Conservation (phyloP, 2,797 vertebrate species). For the Gallirallus australis region DNA sequence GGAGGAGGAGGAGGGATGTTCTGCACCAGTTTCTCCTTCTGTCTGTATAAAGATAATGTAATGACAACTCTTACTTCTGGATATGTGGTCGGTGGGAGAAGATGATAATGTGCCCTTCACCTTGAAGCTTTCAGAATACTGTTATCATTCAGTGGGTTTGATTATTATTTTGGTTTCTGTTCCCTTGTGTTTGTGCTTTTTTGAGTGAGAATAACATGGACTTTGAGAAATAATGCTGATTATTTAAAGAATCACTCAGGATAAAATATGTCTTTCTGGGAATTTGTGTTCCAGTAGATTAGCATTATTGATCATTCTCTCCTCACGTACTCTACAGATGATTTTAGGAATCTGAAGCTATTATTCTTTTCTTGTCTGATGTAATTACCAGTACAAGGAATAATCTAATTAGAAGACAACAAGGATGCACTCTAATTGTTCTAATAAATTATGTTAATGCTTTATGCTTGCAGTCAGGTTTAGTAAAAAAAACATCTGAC, state of each 20-base stretch:
- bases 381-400: constrained; percentile 75
- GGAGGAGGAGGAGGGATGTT: background rate
- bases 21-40: background rate
- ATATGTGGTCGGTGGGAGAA: background rate
- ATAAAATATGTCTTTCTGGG: constrained; percentile 74
- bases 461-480: constrained; percentile 46
- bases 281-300: constrained; percentile 77
- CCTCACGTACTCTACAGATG: constrained; percentile 69
- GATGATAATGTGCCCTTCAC: background rate
- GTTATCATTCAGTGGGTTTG: background rate
- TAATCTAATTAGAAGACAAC: constrained; percentile 78
- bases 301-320: constrained; percentile 77
- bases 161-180: constrained; percentile 13
- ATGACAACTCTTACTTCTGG: background rate
- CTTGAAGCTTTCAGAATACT: background rate
- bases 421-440: constrained; percentile 77
- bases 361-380: constrained; percentile 73
- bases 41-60: background rate
- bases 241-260: constrained; percentile 60
- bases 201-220: constrained; percentile 9
- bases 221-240: constrained; percentile 61
- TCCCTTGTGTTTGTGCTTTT: constrained; percentile 2
- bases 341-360: constrained; percentile 75
- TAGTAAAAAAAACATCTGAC: constrained; percentile 60
- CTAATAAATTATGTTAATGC: constrained; percentile 76